phyloP scores from a whole-genome alignment of 2,797 vertebrate genomes.

The Manis crassicaudata region DNA sequence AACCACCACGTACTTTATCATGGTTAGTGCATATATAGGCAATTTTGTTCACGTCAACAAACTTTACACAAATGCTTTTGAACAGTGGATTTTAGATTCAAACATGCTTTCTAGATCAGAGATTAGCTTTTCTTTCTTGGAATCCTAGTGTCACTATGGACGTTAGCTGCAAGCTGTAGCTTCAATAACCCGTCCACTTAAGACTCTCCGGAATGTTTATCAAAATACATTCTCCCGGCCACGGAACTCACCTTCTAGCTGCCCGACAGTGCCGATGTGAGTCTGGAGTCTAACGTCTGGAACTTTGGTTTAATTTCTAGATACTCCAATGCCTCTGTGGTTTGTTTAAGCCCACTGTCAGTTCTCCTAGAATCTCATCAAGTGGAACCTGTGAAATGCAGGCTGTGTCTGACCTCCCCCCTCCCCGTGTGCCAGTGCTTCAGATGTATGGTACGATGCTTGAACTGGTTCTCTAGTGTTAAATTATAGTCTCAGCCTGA shows the following conservation, averaged over 20 bases:
- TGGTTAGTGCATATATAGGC: background rate
- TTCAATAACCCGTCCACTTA: background rate
- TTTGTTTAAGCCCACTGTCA: background rate
- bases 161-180: background rate
- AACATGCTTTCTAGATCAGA: background rate
- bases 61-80: background rate
- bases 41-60: background rate
- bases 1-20: background rate
- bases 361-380: background rate
- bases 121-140: conserved; percentile 14
- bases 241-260: too few species aligned
- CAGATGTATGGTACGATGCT: background rate
- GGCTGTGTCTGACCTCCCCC: background rate
- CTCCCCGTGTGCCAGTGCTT: background rate
- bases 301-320: background rate
- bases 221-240: background rate
- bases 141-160: conserved; percentile 31
- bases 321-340: background rate
- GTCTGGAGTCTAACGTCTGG: background rate
- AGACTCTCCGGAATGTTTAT: background rate
- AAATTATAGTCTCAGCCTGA: background rate
- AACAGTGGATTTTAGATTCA: background rate
- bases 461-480: background rate
- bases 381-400: background rate
- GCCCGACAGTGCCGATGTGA: too few species aligned